phyloP scores from a whole-genome alignment of 2,797 vertebrate species.

The Glossophaga mutica region DNA sequence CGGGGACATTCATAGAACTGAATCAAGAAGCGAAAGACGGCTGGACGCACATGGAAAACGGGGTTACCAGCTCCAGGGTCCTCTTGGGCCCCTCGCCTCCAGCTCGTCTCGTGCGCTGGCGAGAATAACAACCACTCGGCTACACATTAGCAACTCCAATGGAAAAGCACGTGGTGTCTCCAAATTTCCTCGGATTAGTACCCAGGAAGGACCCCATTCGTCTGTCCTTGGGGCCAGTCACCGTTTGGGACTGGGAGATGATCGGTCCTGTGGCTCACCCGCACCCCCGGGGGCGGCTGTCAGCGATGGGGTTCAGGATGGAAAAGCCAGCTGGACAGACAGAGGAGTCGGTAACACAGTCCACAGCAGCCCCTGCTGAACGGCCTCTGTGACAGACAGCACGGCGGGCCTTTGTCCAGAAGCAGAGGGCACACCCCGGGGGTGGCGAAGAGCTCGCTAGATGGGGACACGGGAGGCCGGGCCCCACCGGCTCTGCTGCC shows the following conservation, averaged over 20 bases:
- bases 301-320: background rate
- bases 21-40: background rate
- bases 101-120: background rate
- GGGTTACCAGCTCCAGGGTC: background rate
- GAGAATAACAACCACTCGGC: background rate
- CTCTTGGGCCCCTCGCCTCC: background rate
- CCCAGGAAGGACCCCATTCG: background rate
- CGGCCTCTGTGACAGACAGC: background rate
- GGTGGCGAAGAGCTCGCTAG: too few relatives aligned
- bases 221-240: background rate
- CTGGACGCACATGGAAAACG: background rate
- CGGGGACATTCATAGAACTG: background rate
- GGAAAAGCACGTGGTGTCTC: background rate
- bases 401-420: rapidly evolving
- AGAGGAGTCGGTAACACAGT: background rate
- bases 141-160: background rate
- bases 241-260: background rate
- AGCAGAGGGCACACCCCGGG: background rate
- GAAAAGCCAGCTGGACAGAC: background rate
- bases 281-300: rapidly evolving
- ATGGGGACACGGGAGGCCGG: background rate
- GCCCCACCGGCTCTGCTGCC: background rate
- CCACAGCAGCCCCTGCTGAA: background rate
- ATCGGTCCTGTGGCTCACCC: background rate
- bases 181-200: background rate